Evolutionary conservation across 1,140 invertebrate species (phyloP).

Genomic region (Rhopalosiphum padi): DNA sequence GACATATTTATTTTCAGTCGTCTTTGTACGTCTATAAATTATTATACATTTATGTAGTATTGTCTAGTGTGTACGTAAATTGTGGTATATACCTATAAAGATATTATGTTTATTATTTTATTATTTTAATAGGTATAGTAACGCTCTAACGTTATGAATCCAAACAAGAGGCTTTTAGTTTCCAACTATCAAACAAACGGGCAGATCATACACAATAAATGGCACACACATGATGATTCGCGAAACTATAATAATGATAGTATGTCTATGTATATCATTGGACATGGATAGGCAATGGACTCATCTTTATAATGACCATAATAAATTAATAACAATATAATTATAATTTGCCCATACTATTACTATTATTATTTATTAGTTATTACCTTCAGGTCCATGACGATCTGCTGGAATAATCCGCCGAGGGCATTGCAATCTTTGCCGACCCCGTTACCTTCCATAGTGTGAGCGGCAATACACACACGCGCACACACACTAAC

Average conservation of each 20-base stretch:
- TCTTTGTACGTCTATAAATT: neutral
- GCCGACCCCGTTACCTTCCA: slow-evolving; percentile 74
- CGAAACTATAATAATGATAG: neutral
- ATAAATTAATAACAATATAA: neutral
- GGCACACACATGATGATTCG: neutral
- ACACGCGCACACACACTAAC: neutral
- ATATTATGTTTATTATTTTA: neutral
- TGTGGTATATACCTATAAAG: no score
- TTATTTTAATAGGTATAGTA: neutral
- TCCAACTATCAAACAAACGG: neutral
- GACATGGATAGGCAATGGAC: neutral
- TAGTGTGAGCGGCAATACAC: slow-evolving; percentile 61
- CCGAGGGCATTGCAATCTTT: slow-evolving; percentile 81
- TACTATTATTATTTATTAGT: neutral
- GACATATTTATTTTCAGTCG: neutral
- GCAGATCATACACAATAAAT: neutral
- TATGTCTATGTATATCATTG: neutral
- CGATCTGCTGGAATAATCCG: slow-evolving; percentile 83
- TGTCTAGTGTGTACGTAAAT: neutral
- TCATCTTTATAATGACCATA: neutral
- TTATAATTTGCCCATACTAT: neutral
- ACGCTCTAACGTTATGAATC: neutral
- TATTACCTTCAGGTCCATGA: slow-evolving; percentile 84
- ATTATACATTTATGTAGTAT: neutral
- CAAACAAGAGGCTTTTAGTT: neutral